These are phyloP conservation scores for Gorsachius magnificus DNA, from an alignment of 2,797 vertebrate species.

Conservation along the genomic window DNA sequence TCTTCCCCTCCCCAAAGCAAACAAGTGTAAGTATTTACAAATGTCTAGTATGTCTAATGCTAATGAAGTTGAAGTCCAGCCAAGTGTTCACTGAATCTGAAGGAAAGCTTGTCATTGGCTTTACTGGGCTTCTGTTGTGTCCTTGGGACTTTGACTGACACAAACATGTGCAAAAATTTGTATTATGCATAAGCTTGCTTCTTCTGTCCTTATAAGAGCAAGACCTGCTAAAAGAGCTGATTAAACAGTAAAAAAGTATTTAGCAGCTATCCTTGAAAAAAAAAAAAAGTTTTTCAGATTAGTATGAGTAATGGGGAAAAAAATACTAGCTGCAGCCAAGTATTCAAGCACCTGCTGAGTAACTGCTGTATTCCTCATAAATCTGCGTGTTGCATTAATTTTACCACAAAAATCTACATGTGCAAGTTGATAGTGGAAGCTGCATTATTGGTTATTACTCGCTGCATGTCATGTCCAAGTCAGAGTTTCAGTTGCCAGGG, in stretches of 20 bases:
- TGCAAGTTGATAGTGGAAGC: neutral
- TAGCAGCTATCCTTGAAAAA: neutral
- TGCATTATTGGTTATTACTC: neutral
- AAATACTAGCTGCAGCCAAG: neutral
- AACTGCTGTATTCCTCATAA: neutral
- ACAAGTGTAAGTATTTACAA: neutral
- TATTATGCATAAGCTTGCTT: neutral
- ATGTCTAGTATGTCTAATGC: neutral
- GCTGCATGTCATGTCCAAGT: neutral
- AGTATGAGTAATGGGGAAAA: neutral
- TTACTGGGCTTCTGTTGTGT: neutral
- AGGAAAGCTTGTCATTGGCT: neutral
- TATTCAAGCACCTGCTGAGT: neutral
- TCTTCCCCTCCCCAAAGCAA: neutral
- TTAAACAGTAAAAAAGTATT: neutral
- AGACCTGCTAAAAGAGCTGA: neutral
- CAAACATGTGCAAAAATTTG: neutral
- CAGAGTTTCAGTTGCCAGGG: neutral
- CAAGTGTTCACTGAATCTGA: neutral
- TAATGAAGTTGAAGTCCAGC: neutral
- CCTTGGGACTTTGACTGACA: neutral
- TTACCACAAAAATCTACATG: neutral
- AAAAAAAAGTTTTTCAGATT: neutral
- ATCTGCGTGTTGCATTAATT: neutral
- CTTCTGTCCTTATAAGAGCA: neutral